Percentiles rank a stretch among this genome's conserved stretches.
Evolutionary conservation across 2,113 vertebrate genomes (phyloP).

Genomic region (Empidonax traillii): DNA sequence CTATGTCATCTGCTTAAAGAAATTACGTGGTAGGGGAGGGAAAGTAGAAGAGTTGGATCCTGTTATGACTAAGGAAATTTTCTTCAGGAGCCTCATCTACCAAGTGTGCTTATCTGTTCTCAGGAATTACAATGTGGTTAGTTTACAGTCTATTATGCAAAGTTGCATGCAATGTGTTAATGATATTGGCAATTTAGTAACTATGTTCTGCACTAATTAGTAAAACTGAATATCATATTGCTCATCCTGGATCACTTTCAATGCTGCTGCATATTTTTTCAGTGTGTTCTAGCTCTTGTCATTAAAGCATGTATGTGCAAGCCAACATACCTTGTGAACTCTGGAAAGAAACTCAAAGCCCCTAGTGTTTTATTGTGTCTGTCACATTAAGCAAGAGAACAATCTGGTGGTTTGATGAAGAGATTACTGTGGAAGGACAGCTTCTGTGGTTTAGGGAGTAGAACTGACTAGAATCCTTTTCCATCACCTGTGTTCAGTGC

Average conservation of each 20-base stretch:
- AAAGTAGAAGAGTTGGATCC: neutral
- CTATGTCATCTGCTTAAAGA: neutral
- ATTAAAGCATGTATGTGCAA: conserved; percentile 32
- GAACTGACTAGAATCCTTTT: neutral
- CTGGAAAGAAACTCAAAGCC: conserved; percentile 29
- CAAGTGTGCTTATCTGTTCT: conserved; percentile 11
- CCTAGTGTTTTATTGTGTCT: conserved; percentile 28
- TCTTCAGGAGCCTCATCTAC: neutral
- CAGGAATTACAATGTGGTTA: conserved; percentile 46
- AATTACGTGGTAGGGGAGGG: neutral
- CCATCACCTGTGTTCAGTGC: neutral
- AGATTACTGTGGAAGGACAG: conserved; percentile 38
- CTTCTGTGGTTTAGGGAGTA: neutral
- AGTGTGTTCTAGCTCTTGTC: conserved; percentile 18
- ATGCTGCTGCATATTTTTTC: neutral
- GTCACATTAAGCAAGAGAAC: conserved; percentile 22
- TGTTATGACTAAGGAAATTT: neutral
- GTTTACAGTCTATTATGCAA: conserved; percentile 41
- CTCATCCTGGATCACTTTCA: conserved; percentile 63
- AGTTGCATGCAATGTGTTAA: conserved; percentile 36
- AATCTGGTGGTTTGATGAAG: conserved; percentile 35
- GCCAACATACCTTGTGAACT: conserved; percentile 42
- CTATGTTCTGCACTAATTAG: conserved; percentile 54
- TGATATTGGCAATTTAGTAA: conserved; percentile 47
- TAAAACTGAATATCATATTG: conserved; percentile 9